These are phyloP conservation scores for Odocoileus hemionus DNA, from an alignment of 2,113 vertebrate genomes.

Conservation along the genomic window DNA sequence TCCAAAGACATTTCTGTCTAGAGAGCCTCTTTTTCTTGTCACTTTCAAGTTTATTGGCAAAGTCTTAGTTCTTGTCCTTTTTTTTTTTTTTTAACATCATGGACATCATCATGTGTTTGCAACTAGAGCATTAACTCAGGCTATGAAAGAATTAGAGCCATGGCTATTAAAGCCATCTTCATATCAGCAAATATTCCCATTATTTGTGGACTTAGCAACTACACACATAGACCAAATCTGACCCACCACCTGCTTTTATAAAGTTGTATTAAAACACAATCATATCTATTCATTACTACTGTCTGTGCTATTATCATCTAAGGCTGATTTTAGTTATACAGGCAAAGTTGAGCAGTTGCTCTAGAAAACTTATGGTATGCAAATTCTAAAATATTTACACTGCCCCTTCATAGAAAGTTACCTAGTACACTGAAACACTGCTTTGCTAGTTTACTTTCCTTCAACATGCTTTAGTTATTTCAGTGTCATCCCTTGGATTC, in stretches of 20 bases:
- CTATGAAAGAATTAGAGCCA: neutral
- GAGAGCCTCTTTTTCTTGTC: slow-evolving; percentile 28
- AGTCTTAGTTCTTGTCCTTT: neutral
- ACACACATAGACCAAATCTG: neutral
- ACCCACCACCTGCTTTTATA: neutral
- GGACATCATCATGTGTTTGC: neutral
- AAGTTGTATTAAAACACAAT: neutral
- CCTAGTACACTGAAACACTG: neutral
- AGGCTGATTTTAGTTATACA: neutral
- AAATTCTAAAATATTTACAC: neutral
- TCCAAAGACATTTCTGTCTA: slow-evolving; percentile 35
- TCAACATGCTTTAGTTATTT: neutral
- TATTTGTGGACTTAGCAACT: neutral
- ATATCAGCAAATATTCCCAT: neutral
- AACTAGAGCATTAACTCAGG: neutral
- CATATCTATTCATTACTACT: too few relatives aligned
- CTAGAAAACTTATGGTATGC: neutral
- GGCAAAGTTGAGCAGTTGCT: neutral
- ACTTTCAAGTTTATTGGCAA: slow-evolving; percentile 48
- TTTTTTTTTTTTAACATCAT: neutral
- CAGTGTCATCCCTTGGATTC: neutral
- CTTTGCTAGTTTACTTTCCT: neutral
- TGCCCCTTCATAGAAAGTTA: neutral
- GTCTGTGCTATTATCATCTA: neutral
- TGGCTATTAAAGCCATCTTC: neutral